Evolutionary conservation across 2,888 invertebrate species (phyloP).

Genomic region (Andricus curvator): DNA sequence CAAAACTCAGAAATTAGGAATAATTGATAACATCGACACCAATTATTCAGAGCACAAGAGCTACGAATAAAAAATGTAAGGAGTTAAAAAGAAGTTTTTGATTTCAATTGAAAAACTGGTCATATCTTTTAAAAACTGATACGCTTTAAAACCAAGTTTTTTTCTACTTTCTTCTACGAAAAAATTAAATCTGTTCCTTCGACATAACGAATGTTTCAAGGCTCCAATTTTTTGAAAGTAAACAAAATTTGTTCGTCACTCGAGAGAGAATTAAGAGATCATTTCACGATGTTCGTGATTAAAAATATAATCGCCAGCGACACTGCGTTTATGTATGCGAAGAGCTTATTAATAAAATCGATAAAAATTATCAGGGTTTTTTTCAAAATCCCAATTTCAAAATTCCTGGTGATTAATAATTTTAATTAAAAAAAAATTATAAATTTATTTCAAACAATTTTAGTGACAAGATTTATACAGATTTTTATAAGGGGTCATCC

Average conservation of each 20-base stretch:
- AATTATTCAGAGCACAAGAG: neutral
- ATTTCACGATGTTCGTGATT: constrained; percentile 42
- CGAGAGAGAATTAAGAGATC: constrained; percentile 23
- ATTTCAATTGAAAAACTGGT: neutral
- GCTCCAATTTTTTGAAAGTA: neutral
- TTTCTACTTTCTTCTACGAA: constrained; percentile 11
- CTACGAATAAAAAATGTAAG: neutral
- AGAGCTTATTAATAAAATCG: constrained; percentile 63
- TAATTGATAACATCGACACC: neutral
- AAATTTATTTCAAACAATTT: no score
- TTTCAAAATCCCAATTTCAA: no score
- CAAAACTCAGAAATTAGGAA: neutral
- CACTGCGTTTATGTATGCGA: constrained; percentile 62
- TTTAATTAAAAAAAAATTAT: no score
- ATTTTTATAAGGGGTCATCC: no score
- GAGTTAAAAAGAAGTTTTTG: neutral
- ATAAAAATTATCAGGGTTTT: constrained; percentile 11
- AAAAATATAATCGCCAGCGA: constrained; percentile 41
- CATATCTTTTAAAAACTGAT: neutral
- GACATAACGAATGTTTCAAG: neutral
- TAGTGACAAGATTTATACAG: no score
- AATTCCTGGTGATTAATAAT: no score
- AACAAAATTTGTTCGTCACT: constrained; percentile 4
- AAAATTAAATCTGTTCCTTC: neutral
- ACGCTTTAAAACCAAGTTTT: neutral